Evolutionary conservation across 2,113 vertebrate species (phyloP).

Genomic region (Leucosticte australis): DNA sequence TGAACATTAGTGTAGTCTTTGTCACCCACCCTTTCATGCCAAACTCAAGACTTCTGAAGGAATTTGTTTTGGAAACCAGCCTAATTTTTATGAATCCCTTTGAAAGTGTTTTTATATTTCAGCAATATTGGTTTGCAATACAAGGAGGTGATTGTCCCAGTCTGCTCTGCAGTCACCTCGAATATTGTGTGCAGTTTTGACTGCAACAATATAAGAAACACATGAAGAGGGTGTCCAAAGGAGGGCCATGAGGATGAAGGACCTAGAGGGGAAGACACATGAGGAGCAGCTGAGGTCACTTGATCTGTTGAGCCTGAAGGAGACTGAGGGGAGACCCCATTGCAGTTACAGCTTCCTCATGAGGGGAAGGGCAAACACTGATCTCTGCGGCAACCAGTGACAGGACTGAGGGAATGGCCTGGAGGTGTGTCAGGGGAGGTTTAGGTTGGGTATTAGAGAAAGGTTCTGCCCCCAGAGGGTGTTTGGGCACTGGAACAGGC

Average conservation of each 20-base stretch:
- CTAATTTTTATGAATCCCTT: neutral
- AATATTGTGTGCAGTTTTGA: neutral
- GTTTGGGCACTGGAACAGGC: neutral
- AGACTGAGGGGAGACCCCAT: neutral
- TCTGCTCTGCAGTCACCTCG: neutral
- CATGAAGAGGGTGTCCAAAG: neutral
- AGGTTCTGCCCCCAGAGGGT: neutral
- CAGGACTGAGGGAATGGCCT: neutral
- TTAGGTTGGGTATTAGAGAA: neutral
- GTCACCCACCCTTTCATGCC: neutral
- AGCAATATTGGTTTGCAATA: neutral
- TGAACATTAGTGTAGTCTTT: neutral
- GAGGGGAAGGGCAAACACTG: neutral
- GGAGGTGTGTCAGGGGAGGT: neutral
- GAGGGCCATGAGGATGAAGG: neutral
- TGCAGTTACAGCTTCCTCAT: neutral
- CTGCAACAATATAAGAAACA: neutral
- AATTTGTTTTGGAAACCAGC: neutral
- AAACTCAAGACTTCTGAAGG: neutral
- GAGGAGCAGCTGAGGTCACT: neutral
- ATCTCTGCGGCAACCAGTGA: neutral
- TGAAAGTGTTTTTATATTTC: neutral
- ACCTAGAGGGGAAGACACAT: rapidly evolving
- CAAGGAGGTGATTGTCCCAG: neutral
- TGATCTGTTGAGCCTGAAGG: neutral